These are phyloP conservation scores for Microtus oregoni DNA, from an alignment of 2,113 vertebrate genomes.

Conservation along the genomic window DNA sequence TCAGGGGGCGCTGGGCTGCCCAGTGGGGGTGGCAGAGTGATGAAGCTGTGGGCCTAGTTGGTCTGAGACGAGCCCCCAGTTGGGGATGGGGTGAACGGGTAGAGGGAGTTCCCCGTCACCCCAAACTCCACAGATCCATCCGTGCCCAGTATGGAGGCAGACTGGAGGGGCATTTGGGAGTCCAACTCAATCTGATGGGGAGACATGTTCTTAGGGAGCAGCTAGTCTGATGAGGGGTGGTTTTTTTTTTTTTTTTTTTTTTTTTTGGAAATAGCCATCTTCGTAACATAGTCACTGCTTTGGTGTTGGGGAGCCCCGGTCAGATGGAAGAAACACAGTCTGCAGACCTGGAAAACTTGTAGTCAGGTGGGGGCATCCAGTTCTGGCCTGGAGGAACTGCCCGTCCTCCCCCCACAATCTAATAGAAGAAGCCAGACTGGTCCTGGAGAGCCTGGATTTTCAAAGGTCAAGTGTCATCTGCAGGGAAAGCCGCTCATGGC, in stretches of 20 bases:
- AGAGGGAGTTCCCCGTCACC: not conserved
- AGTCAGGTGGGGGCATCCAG: not conserved
- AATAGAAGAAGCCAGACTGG: not conserved
- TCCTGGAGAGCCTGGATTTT: not conserved
- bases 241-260: not conserved
- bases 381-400: not conserved
- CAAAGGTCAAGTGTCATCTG: not conserved
- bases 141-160: not conserved
- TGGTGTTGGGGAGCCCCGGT: not conserved
- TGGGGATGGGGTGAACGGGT: not conserved
- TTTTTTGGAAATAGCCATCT: not conserved
- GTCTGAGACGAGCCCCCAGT: not conserved
- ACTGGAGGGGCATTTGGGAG: not conserved
- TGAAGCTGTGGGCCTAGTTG: not conserved
- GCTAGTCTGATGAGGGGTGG: not conserved
- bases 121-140: not conserved
- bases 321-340: not conserved
- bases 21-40: slow-evolving; percentile 70
- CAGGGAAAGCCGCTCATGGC: not conserved
- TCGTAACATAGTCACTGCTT: not conserved
- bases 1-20: slow-evolving; percentile 87
- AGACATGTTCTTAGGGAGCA: not conserved
- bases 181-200: not conserved
- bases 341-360: not conserved
- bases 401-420: not conserved